phyloP scores from a whole-genome alignment of 2,113 vertebrate genomes.

The Rhegmatorhina hoffmannsi region DNA sequence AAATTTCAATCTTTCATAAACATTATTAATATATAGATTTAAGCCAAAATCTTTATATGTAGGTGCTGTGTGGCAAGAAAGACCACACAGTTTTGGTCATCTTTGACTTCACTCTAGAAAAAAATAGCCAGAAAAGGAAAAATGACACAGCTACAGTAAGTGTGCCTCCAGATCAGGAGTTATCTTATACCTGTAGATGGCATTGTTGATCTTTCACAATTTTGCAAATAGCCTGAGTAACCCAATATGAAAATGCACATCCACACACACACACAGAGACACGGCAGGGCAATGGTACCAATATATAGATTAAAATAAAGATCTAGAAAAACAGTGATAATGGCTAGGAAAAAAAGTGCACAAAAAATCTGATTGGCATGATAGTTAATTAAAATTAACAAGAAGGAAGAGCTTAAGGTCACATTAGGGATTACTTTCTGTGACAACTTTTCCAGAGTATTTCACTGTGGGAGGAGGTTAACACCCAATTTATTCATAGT shows the following conservation, averaged over 20 bases:
- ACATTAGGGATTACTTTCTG: conserved; percentile 53
- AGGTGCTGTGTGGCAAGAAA: not conserved
- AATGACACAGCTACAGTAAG: not conserved
- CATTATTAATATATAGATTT: not conserved
- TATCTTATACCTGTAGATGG: conserved; percentile 72
- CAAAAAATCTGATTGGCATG: conserved; percentile 66
- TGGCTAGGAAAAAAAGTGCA: conserved; percentile 7
- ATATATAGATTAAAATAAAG: conserved; percentile 70
- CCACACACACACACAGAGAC: not conserved
- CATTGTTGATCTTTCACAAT: conserved; percentile 73
- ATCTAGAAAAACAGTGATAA: conserved; percentile 68
- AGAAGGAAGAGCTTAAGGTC: conserved; percentile 65
- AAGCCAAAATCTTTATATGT: not conserved
- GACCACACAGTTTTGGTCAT: not conserved
- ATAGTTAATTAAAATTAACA: conserved; percentile 75
- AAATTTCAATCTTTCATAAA: not conserved
- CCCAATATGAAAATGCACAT: not conserved
- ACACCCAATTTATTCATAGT: conserved; percentile 63
- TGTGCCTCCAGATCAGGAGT: not conserved
- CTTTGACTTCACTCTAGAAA: not conserved
- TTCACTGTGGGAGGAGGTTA: conserved; percentile 59
- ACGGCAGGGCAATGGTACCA: conserved; percentile 52
- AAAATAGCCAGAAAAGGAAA: not conserved
- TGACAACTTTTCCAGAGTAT: conserved; percentile 65
- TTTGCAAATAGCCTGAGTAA: not conserved